A percentile compares a stretch with the other conserved stretches of the same genome.
Evolutionary conservation across 2,113 vertebrate species (phyloP).

Genomic region (Brevimyrus niger): DNA sequence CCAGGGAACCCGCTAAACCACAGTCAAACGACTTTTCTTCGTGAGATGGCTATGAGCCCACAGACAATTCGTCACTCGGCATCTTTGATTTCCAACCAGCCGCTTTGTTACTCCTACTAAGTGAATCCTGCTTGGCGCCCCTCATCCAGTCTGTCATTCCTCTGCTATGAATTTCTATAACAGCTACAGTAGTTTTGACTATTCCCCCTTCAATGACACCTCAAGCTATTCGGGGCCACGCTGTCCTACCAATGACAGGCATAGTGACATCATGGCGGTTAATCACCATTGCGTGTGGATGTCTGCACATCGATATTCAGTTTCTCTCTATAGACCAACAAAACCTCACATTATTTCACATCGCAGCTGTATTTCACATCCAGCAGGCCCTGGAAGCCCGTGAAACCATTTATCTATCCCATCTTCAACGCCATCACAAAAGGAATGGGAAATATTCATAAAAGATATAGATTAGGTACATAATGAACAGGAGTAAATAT

Average conservation of each 20-base stretch:
- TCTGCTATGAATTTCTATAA: neutral
- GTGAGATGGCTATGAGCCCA: neutral
- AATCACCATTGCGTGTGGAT: neutral
- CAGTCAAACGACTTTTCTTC: neutral
- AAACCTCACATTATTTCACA: neutral
- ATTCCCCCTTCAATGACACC: neutral
- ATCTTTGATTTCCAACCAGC: neutral
- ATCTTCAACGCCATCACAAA: neutral
- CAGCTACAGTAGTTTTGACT: neutral
- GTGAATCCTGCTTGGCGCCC: neutral
- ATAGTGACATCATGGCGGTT: neutral
- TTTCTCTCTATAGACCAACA: neutral
- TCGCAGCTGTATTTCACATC: neutral
- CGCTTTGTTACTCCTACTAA: neutral
- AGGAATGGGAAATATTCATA: neutral
- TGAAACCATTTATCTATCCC: neutral
- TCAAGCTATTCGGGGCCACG: neutral
- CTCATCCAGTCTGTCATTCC: neutral
- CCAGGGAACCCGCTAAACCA: neutral
- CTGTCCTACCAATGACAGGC: neutral
- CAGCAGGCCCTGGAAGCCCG: neutral
- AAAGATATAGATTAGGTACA: neutral
- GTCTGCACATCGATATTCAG: neutral
- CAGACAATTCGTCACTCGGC: neutral
- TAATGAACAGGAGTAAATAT: neutral